These are phyloP conservation scores for Drosophila bunnanda DNA, from an alignment of 2,888 invertebrate genomes.

Conservation along the genomic window DNA sequence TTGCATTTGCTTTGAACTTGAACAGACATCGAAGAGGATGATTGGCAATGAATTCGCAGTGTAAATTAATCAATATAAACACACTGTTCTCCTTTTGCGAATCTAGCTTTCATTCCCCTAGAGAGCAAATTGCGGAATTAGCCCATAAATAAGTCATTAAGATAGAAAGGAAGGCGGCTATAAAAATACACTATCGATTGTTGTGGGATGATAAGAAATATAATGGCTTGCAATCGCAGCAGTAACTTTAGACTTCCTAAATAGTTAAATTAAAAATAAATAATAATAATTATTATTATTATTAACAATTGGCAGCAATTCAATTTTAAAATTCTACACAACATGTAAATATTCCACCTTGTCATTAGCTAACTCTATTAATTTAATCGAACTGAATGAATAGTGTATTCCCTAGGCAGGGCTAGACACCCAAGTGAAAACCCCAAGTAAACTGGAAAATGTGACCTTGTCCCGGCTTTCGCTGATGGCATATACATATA, in stretches of 20 bases:
- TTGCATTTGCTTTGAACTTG: slow-evolving; percentile 12
- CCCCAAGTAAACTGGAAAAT: slow-evolving; percentile 44
- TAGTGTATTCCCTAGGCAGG: neutral
- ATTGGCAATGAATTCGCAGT: slow-evolving; percentile 1
- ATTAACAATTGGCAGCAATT: neutral
- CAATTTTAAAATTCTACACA: neutral
- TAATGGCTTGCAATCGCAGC: too few relatives aligned
- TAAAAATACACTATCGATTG: neutral
- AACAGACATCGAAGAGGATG: neutral
- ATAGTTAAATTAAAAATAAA: too few relatives aligned
- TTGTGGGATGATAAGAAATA: neutral
- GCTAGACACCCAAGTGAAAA: neutral
- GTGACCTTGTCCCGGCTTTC: slow-evolving; percentile 53
- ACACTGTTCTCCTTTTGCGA: neutral
- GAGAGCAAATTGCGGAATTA: slow-evolving; percentile 11
- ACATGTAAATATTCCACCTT: neutral
- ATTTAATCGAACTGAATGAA: neutral
- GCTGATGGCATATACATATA: neutral
- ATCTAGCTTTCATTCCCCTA: neutral
- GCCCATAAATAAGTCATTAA: slow-evolving; percentile 55
- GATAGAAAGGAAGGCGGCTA: slow-evolving; percentile 3
- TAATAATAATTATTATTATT: too few relatives aligned
- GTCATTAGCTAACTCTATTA: neutral
- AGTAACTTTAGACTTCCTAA: neutral
- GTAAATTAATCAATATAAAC: slow-evolving; percentile 12